Conservation (phyloP, 2,888 invertebrate species). For the Zhuqinia jingwanae region DNA sequence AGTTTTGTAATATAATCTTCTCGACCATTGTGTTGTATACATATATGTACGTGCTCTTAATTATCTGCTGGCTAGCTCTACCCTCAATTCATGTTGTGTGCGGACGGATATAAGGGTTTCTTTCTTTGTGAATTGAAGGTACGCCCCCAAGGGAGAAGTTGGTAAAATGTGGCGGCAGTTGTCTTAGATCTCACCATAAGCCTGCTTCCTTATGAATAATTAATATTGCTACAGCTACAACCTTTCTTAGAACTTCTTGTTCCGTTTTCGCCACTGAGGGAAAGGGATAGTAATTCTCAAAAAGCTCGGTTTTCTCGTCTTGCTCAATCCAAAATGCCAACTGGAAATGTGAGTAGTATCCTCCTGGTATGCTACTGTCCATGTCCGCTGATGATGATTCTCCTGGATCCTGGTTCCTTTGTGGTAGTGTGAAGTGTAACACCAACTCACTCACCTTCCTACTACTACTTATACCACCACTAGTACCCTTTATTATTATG, state of each 20-base stretch:
- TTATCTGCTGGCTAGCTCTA: neutral
- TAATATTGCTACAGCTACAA: constrained; percentile 54
- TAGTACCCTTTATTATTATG: no score
- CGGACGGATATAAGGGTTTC: constrained; percentile 9
- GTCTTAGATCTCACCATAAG: constrained; percentile 70
- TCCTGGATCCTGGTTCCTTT: no score
- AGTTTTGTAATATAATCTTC: neutral
- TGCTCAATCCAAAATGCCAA: constrained; percentile 48
- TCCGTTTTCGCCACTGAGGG: constrained; percentile 45
- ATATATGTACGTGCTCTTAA: constrained; percentile 40
- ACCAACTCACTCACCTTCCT: no score
- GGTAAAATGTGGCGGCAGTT: constrained; percentile 64
- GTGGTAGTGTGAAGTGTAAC: constrained; percentile 47
- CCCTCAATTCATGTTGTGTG: neutral
- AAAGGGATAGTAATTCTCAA: neutral
- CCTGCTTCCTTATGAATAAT: constrained; percentile 70
- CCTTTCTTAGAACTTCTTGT: constrained; percentile 39
- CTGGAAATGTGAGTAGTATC: no score
- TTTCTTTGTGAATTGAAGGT: constrained; percentile 14
- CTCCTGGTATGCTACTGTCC: no score
- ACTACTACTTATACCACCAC: no score
- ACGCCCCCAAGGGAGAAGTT: constrained; percentile 58
- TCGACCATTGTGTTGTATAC: neutral
- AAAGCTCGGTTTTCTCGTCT: constrained; percentile 1
- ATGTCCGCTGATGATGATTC: no score